Evolutionary conservation across 1,140 invertebrate genomes (phyloP).

Genomic region (Ylistrum balloti): DNA sequence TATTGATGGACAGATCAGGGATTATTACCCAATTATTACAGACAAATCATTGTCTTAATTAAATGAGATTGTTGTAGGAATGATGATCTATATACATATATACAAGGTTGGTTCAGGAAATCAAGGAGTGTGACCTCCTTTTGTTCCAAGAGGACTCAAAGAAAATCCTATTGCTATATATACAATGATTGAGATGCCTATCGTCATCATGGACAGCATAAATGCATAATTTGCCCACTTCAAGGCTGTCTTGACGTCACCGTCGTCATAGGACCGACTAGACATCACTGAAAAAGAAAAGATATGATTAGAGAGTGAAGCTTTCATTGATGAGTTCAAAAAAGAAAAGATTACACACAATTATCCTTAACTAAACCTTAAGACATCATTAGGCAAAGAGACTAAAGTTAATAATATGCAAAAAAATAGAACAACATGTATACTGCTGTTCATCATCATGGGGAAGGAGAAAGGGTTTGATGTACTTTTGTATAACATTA

Average conservation of each 20-base stretch:
- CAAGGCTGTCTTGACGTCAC: slow-evolving; percentile 73
- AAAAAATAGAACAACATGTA: no score
- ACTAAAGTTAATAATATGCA: no score
- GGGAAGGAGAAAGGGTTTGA: no score
- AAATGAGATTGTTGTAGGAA: neutral
- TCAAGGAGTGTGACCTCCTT: slow-evolving; percentile 68
- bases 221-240: slow-evolving; percentile 78
- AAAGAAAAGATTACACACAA: no score
- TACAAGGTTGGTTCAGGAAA: neutral
- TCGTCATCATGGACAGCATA: slow-evolving; percentile 72
- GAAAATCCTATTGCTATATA: slow-evolving; percentile 76
- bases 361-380: no score
- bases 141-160: slow-evolving; percentile 66
- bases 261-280: slow-evolving; percentile 69
- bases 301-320: neutral
- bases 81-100: slow-evolving; percentile 10
- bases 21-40: no score
- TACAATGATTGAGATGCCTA: slow-evolving; percentile 71
- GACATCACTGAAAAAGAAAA: slow-evolving; percentile 76
- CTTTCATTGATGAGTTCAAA: no score
- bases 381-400: no score
- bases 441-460: no score
- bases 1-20: no score
- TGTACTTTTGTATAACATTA: no score
- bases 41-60: neutral